Conservation (phyloP, 2,888 invertebrate genomes). For the Macaria liturata region DNA sequence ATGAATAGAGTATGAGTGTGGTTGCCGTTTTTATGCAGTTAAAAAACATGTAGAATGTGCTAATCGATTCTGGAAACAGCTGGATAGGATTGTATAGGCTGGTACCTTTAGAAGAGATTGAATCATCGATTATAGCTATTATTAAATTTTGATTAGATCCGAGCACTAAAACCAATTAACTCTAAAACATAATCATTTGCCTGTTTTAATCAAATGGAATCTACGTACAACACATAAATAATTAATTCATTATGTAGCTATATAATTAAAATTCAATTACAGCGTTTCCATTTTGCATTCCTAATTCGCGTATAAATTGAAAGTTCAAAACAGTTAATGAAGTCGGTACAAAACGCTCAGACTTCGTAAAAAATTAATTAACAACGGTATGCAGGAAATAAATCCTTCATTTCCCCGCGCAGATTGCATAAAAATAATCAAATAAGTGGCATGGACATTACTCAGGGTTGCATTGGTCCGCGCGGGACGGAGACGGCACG, state of each 20-base stretch:
- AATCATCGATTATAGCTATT: no score
- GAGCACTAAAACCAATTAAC: constrained; percentile 4
- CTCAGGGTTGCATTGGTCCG: constrained; percentile 66
- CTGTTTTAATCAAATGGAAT: constrained; percentile 4
- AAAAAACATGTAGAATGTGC: no score
- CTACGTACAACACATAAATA: constrained; percentile 9
- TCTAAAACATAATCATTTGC: constrained; percentile 2
- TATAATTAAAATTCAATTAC: constrained; percentile 17
- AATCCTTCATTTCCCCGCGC: constrained; percentile 75
- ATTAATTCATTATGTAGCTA: constrained; percentile 9
- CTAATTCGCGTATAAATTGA: constrained; percentile 13
- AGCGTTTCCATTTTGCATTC: constrained; percentile 9
- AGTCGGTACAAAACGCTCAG: constrained; percentile 39
- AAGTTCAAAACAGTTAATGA: constrained; percentile 17
- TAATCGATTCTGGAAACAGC: no score
- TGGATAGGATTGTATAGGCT: no score
- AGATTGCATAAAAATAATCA: constrained; percentile 83
- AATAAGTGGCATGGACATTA: constrained; percentile 80
- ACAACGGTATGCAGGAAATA: constrained; percentile 69
- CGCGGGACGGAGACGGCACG: constrained; percentile 47
- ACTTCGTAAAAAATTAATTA: constrained; percentile 71
- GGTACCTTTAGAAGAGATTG: no score
- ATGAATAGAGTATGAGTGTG: no score
- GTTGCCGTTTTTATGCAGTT: no score
- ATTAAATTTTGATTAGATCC: not conserved